phyloP scores from a whole-genome alignment of 2,888 invertebrate species.

The Hemistola chrysoprasaria region DNA sequence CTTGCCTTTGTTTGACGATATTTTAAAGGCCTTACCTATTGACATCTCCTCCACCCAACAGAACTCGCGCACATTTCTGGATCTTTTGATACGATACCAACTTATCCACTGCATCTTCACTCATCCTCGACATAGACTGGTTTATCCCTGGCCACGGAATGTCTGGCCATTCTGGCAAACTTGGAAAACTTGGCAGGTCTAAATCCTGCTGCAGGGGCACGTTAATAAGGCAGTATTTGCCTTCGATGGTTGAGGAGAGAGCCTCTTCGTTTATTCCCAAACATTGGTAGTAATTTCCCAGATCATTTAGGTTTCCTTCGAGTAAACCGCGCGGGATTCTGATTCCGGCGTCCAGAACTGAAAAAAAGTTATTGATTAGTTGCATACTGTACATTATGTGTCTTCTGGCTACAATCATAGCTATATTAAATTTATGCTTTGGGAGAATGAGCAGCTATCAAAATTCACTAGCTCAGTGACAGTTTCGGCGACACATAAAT shows the following conservation, averaged over 20 bases:
- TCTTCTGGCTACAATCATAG: too few species aligned
- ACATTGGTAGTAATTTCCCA: slow-evolving; percentile 57
- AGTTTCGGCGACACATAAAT: too few species aligned
- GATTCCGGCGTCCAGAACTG: slow-evolving; percentile 57
- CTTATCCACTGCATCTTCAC: slow-evolving; percentile 9
- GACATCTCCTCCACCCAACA: slow-evolving; percentile 3
- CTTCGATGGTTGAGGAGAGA: slow-evolving; percentile 43
- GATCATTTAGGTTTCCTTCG: slow-evolving; percentile 45
- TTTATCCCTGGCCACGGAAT: slow-evolving; percentile 14
- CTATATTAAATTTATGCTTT: too few species aligned
- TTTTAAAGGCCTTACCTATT: slow-evolving; percentile 1
- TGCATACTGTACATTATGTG: too few species aligned
- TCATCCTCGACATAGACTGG: slow-evolving; percentile 11
- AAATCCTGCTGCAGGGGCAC: slow-evolving; percentile 43
- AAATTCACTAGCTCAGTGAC: too few species aligned
- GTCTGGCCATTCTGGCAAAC: slow-evolving; percentile 28
- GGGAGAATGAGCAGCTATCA: too few species aligned
- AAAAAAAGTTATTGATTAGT: too few species aligned
- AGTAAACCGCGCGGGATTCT: slow-evolving; percentile 53
- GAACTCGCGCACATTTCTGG: slow-evolving; percentile 4
- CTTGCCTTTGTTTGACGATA: too few species aligned
- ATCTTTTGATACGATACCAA: slow-evolving; percentile 1
- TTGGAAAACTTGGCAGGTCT: slow-evolving; percentile 32
- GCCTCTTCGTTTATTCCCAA: slow-evolving; percentile 41
- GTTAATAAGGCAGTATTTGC: slow-evolving; percentile 58